Percentiles rank a stretch among this genome's conserved stretches.
Evolutionary conservation across 2,113 vertebrate species (phyloP).

Genomic region (Chaetorhynchus papuensis): DNA sequence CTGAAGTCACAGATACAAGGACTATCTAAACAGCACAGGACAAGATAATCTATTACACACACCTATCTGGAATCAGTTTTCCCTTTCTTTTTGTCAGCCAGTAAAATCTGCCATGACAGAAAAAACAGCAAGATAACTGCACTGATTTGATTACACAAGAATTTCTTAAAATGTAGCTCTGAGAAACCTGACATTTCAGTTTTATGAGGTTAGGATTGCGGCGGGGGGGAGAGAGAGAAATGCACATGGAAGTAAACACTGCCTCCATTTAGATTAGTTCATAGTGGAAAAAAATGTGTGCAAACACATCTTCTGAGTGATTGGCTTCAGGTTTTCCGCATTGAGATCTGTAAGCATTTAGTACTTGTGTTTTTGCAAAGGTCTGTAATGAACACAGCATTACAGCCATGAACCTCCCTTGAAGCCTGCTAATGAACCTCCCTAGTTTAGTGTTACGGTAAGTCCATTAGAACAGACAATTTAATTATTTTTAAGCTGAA

Average conservation of each 20-base stretch:
- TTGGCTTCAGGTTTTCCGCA: not conserved
- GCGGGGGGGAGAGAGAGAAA: not conserved
- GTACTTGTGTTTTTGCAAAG: not conserved
- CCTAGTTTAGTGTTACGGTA: fast-evolving
- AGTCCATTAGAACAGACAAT: not conserved
- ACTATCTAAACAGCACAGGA: not conserved
- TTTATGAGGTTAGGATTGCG: not conserved
- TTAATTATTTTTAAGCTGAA: not conserved
- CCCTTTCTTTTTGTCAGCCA: not conserved
- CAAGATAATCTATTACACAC: not conserved
- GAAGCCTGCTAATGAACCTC: not conserved
- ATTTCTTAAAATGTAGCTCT: not conserved
- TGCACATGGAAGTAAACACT: not conserved
- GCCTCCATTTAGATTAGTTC: not conserved
- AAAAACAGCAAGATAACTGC: not conserved
- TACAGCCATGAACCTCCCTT: not conserved
- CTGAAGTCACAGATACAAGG: not conserved
- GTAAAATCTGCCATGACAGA: not conserved
- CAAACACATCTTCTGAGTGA: not conserved
- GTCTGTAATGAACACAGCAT: not conserved
- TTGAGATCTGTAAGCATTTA: not conserved
- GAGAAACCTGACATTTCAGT: not conserved
- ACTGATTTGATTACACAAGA: not conserved
- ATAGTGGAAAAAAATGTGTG: not conserved
- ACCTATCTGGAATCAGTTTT: not conserved